A percentile compares a stretch with the other conserved stretches of the same genome.
phyloP scores from a whole-genome alignment of 2,888 invertebrate species.

The Leptopilina drosophilae region DNA sequence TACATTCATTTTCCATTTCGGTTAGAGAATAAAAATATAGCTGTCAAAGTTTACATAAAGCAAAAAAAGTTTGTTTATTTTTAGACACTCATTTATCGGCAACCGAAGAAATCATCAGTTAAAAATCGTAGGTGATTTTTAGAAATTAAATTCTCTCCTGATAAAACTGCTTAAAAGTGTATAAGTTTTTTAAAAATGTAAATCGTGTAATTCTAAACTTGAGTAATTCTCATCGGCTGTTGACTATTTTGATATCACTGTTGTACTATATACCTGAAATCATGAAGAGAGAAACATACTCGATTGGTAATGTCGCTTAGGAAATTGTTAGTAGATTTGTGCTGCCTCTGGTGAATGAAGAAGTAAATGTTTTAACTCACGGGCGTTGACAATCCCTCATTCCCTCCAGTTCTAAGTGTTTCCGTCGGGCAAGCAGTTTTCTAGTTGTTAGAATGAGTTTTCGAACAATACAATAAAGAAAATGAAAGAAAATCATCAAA shows the following conservation, averaged over 20 bases:
- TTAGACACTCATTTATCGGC: not conserved
- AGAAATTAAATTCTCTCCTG: not conserved
- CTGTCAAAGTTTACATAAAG: not conserved
- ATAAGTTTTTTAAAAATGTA: not conserved
- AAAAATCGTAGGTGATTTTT: no score
- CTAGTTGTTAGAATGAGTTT: no score
- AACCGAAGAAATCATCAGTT: not conserved
- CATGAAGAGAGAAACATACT: not conserved
- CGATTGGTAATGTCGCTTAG: conserved; percentile 8
- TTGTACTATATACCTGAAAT: no score
- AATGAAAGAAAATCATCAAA: no score
- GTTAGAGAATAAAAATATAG: not conserved
- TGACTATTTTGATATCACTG: not conserved
- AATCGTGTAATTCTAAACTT: not conserved
- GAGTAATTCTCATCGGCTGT: not conserved
- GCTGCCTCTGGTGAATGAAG: conserved; percentile 7
- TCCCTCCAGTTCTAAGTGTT: no score
- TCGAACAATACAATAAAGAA: no score
- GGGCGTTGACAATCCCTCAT: no score
- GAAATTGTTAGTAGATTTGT: not conserved
- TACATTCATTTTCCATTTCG: conserved; percentile 71
- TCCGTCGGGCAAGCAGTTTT: no score
- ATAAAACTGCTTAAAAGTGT: not conserved
- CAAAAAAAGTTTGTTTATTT: not conserved
- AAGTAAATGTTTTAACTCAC: no score